Evolutionary conservation across 2,797 vertebrate genomes (phyloP), one percentile per base, ranked within the genome.

Genomic region (Anisognathus igniventris): DNA sequence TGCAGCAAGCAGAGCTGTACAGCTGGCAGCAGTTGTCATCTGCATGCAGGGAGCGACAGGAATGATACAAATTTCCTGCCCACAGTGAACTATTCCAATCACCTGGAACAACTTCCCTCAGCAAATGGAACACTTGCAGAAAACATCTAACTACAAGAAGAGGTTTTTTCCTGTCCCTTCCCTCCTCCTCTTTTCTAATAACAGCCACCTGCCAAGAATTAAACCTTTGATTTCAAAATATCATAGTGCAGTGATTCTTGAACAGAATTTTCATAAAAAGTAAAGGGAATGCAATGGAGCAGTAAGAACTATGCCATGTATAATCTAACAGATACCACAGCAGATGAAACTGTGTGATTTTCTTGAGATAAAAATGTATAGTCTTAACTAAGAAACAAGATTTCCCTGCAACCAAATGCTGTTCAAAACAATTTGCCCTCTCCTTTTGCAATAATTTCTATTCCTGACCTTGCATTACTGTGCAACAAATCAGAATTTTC

Each of bases 11-110:
- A 50, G 90, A 70, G 71, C 86, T 77, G 54, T 78, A 77, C 92
- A 96, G 84, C 91, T 96, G 94, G 93, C 85, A 94, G 92, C 79
- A 87, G 81, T 85, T 96, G 80, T 93, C 95, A 97, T 95, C 95
- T 91, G 93, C 84, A 82, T 86, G 92, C 96, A 97, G 92, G 90
- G 71, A 93, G 77, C 0, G 3, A 82, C 86, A 89, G 92, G 64
- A 95, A 85, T 77, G 62, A 83, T 54, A 92, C 79, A 94, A 61
- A 96, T 93, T 88, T 93, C 88, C 75, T 45, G 65, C 73, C 95
- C 92, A 95, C 85, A 92, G 82, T 90, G 84, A 96, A 91, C 92
- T 66, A 33, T 75, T 97, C 96, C 96, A 93, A 72, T 95, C 95
- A 96, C 96, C 97, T 97, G 80, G 71, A 89, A 96, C 92, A 56